Percentiles rank a stretch among this genome's conserved stretches.
Conservation (phyloP, 2,888 invertebrate species). For the Adela reaumurella region DNA sequence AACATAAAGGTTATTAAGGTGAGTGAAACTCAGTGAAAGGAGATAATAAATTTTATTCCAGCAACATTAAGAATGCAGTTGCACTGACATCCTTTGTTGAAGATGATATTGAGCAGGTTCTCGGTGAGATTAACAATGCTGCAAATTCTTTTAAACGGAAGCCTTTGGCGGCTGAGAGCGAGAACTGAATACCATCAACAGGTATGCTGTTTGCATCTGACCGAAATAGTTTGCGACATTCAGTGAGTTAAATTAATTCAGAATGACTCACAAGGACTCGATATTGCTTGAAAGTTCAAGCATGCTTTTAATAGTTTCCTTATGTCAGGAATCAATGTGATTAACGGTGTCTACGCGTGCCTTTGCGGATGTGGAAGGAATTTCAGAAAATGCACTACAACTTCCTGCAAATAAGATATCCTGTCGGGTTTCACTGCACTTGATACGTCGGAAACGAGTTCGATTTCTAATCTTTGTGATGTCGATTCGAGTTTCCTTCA, state of each 20-base stretch:
- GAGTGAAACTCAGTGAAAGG: not conserved
- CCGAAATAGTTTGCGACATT: too few relatives aligned
- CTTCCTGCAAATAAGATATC: not conserved
- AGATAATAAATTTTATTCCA: not conserved
- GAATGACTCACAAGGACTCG: too few relatives aligned
- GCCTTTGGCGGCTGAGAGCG: too few relatives aligned
- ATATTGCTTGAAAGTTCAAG: too few relatives aligned
- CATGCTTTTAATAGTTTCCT: too few relatives aligned
- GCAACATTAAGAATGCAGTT: not conserved
- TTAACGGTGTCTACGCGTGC: too few relatives aligned
- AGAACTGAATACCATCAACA: too few relatives aligned
- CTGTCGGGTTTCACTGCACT: not conserved
- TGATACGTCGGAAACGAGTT: not conserved
- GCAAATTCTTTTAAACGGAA: too few relatives aligned
- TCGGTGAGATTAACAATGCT: not conserved
- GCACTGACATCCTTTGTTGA: not conserved
- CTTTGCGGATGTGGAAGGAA: not conserved
- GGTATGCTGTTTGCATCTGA: too few relatives aligned
- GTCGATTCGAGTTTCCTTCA: too few relatives aligned
- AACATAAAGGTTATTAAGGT: not conserved
- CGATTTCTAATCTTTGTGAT: not conserved
- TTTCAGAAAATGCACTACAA: not conserved
- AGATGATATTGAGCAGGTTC: not conserved
- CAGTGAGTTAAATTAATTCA: too few relatives aligned
- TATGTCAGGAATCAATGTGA: too few relatives aligned